Evolutionary conservation across 1,140 invertebrate species (phyloP).

Genomic region (Harpegnathos saltator): DNA sequence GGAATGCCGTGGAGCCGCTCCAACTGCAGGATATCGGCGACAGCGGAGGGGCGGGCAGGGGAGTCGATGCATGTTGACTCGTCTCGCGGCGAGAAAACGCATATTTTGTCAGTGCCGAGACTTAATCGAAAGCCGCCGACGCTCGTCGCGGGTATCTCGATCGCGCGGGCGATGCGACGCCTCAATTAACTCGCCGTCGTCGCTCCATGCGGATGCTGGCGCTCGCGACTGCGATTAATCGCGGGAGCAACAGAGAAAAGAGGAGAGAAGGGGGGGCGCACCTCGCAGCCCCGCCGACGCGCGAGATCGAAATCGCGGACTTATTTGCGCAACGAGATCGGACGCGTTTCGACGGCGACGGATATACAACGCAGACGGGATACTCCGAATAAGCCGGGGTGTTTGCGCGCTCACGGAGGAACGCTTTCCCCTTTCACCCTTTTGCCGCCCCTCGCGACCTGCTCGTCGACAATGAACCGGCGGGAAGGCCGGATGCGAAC

Average conservation of each 20-base stretch:
- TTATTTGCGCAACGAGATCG: too few relatives aligned
- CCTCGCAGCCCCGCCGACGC: too few relatives aligned
- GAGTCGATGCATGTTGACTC: not conserved
- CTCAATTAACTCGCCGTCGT: conserved; percentile 31
- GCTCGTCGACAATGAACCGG: conserved; percentile 25
- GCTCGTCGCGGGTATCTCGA: not conserved
- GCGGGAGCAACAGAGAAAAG: conserved; percentile 17
- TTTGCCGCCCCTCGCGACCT: too few relatives aligned
- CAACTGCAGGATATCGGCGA: too few relatives aligned
- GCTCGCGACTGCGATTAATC: conserved; percentile 48
- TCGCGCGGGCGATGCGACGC: not conserved
- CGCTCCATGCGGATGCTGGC: conserved; percentile 1
- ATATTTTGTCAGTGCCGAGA: not conserved
- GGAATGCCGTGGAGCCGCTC: too few relatives aligned
- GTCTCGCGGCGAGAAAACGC: not conserved
- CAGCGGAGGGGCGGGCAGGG: too few relatives aligned
- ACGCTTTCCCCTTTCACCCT: conserved; percentile 15
- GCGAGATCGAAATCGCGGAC: too few relatives aligned
- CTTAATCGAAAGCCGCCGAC: conserved; percentile 3
- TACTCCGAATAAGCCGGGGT: conserved; percentile 34
- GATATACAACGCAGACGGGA: conserved; percentile 44
- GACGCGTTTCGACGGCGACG: conserved; percentile 22
- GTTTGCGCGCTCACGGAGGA: conserved; percentile 43
- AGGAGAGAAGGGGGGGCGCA: too few relatives aligned
- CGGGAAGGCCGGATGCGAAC: conserved; percentile 40